These are phyloP conservation scores for human (Homo sapiens) DNA, from an alignment of 2,113 vertebrate genomes.

Conservation along the genomic window DNA sequence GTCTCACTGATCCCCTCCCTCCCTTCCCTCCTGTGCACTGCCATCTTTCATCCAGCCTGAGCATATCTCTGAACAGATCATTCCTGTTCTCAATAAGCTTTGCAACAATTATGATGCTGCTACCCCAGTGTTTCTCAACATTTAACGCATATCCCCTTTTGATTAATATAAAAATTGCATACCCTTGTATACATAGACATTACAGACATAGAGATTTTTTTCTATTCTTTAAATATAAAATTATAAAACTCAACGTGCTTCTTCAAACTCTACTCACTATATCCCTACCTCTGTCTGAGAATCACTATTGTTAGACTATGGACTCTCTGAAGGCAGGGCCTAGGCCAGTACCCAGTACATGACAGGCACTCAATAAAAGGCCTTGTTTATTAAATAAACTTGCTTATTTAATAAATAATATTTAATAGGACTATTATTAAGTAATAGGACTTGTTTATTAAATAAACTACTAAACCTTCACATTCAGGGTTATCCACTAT, in stretches of 20 bases:
- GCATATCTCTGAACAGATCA: neutral
- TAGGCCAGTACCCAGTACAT: neutral
- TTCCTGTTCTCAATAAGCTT: neutral
- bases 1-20: neutral
- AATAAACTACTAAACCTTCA: neutral
- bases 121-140: neutral
- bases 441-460: neutral
- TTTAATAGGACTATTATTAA: no score
- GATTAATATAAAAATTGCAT: neutral
- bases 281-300: neutral
- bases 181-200: neutral
- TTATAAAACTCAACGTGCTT: neutral
- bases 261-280: neutral
- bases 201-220: neutral
- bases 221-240: constrained; percentile 17
- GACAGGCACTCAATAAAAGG: neutral
- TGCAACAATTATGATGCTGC: neutral
- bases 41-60: neutral
- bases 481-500: neutral
- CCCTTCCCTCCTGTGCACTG: neutral
- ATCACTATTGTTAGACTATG: neutral
- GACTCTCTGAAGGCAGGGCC: neutral
- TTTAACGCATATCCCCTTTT: neutral
- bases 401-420: neutral
- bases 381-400: neutral